phyloP scores from a whole-genome alignment of 2,113 vertebrate genomes.

The Macaca nemestrina region DNA sequence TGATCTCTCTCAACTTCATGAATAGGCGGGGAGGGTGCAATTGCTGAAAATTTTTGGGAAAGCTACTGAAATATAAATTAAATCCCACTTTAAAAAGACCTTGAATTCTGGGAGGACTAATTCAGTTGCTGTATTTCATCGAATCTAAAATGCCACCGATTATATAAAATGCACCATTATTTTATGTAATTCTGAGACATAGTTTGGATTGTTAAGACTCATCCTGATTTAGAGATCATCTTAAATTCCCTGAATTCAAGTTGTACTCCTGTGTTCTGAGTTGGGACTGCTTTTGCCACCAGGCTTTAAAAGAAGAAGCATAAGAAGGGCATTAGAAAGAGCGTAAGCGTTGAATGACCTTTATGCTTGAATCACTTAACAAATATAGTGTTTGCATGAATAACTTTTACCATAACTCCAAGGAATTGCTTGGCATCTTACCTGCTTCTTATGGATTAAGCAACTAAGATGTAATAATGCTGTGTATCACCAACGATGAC shows the following conservation, averaged over 20 bases:
- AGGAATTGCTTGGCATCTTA: neutral
- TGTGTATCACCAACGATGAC: neutral
- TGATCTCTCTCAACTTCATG: neutral
- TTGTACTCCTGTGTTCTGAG: neutral
- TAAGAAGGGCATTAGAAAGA: neutral
- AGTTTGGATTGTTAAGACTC: neutral
- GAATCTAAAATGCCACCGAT: constrained; percentile 53
- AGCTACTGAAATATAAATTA: neutral
- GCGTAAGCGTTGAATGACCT: neutral
- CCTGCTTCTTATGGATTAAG: neutral
- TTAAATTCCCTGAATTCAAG: neutral
- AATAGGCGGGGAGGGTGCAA: neutral
- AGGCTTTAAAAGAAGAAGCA: neutral
- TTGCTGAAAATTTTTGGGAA: neutral
- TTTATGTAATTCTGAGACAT: constrained; percentile 5
- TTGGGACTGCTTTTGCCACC: neutral
- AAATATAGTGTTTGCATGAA: neutral
- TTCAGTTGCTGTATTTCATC: constrained; percentile 36
- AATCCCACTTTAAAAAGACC: constrained; percentile 15
- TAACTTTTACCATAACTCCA: neutral
- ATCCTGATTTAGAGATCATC: constrained; percentile 9
- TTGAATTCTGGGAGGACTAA: constrained; percentile 49
- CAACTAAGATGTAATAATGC: neutral
- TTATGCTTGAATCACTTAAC: neutral
- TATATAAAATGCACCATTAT: constrained; percentile 50